These are phyloP conservation scores for Sula dactylatra DNA, from an alignment of 2,113 vertebrate genomes.

Conservation along the genomic window DNA sequence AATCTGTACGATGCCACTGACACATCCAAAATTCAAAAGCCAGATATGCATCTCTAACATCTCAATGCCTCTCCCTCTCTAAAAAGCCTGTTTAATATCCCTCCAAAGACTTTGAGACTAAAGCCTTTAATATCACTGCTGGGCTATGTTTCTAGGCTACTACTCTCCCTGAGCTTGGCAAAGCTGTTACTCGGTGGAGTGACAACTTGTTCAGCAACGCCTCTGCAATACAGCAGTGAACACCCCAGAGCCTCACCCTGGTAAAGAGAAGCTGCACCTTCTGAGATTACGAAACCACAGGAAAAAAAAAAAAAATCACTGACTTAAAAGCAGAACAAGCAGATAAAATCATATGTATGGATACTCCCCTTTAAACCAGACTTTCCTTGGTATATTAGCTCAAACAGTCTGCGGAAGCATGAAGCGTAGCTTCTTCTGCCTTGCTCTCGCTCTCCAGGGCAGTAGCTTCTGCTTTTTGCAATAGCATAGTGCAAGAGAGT, in stretches of 20 bases:
- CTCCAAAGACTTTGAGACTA: background rate
- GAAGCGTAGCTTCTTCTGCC: background rate
- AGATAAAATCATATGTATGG: background rate
- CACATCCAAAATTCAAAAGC: background rate
- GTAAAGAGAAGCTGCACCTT: background rate
- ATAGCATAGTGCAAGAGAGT: background rate
- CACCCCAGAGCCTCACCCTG: background rate
- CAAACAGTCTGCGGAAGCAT: background rate
- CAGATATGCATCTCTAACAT: background rate
- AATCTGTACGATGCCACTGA: background rate
- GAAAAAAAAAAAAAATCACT: too few relatives aligned
- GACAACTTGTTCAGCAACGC: background rate
- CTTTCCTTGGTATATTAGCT: background rate
- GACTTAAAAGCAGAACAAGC: background rate
- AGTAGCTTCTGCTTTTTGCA: background rate
- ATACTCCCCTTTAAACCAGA: background rate
- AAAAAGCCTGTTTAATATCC: background rate
- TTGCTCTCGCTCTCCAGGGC: background rate
- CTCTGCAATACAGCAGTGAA: background rate
- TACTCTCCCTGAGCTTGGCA: accelerated
- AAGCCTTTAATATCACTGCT: background rate
- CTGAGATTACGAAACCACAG: background rate
- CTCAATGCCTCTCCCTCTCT: background rate
- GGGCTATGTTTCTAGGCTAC: background rate
- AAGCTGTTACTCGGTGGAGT: background rate